These are phyloP conservation scores for Mobula hypostoma DNA, from an alignment of 2,113 vertebrate species.

Conservation along the genomic window DNA sequence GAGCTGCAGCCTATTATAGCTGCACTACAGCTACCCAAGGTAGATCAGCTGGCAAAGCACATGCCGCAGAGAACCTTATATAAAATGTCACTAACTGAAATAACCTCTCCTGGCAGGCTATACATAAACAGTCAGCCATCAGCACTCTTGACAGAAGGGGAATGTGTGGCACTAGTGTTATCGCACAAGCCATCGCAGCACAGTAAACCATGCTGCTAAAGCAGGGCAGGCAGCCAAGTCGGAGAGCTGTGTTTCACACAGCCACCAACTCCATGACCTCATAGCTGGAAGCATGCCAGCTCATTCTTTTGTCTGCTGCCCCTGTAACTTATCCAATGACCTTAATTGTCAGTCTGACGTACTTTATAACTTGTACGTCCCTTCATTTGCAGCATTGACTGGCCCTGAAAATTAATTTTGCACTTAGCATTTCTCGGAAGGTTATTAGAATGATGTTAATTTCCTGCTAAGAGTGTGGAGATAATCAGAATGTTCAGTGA, in stretches of 20 bases:
- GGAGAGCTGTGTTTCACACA: not conserved
- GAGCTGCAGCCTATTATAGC: not conserved
- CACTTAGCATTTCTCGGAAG: not conserved
- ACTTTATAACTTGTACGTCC: not conserved
- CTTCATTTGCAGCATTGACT: not conserved
- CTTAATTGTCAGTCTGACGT: constrained; percentile 18
- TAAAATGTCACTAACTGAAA: not conserved
- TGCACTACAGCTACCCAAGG: too few species aligned
- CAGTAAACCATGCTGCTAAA: not conserved
- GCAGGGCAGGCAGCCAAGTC: constrained; percentile 21
- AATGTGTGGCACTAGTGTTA: not conserved
- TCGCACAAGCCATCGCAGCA: not conserved
- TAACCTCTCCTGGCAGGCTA: not conserved
- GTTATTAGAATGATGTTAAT: not conserved
- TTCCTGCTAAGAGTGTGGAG: not conserved
- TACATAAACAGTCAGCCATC: not conserved
- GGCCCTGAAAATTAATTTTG: not conserved
- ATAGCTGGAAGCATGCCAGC: not conserved
- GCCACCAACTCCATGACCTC: not conserved
- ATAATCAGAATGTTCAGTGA: not conserved
- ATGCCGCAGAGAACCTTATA: not conserved
- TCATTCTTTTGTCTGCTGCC: constrained; percentile 24
- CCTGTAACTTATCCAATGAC: not conserved
- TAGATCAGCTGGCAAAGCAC: not conserved
- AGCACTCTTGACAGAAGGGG: constrained; percentile 14